Evolutionary conservation across 1,140 invertebrate species (phyloP), one percentile per base, ranked within the genome.

Genomic region (Megalopta genalis): DNA sequence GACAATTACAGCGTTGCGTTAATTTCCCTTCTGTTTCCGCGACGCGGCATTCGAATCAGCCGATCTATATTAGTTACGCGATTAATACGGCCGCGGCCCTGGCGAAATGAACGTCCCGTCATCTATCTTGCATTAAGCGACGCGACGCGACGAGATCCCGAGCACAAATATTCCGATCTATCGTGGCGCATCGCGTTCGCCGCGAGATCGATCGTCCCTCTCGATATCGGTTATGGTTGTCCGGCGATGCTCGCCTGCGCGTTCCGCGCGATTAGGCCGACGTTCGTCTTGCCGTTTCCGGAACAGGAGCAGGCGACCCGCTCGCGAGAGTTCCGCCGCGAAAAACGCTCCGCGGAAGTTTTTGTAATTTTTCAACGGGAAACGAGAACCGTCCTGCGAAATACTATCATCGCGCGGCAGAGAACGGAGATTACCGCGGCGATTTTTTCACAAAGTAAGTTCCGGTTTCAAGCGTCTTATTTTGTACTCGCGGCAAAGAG

Each of bases 371-470:
- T 23, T n/a, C 37, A 9, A 10, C 10, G 14, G 37, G 63, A 46
- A 12, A 46, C 42, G 42, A 46, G 42, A n/a, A 46, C 42, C 14
- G 42, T 46, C 42, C 42, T 42, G 42, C 42, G 42, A 12, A 46
- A 46, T 12, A 12, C 37, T 65, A 23, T 10, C 12, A 65, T 65
- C 12, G 12, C 12, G n/a, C n/a, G 63, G 16, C 8, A 70, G 14
- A 70, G 21, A 37, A 49, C 59, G 21, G 25, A 57, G 57, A 73
- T 49, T 52, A 23, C 32, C 10, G 9, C 9, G 42, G 21, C 1
- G 4, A 54, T 65, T 54, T 64, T 67, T 67, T 42, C 21, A 42
- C 8, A 21, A 59, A 75, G 49, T 54, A 67, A 66, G n/a, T 75
- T 59, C 6, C 18, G 14, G 52, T n/a, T 66, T 66, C 4, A 65